Base-by-base conservation (phyloP, 2,888 invertebrate genomes). In the Venusia cambrica region DNA sequence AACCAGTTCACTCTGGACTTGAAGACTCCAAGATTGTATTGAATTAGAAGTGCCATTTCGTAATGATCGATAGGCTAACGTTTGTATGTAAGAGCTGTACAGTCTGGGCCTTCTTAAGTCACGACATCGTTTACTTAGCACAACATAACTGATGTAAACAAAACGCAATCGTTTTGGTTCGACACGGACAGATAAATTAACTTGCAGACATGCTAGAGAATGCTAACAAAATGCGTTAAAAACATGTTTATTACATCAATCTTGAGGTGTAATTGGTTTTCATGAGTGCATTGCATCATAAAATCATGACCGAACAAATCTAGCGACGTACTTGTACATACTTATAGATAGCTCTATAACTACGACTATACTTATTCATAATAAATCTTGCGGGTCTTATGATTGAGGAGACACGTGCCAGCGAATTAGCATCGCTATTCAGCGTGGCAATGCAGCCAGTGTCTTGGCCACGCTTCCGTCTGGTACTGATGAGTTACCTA, bases 121-220 rank as follows among this genome's bases (percentile, higher is more conserved):
- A 46, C 48, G 46, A 45, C 33, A 38, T 3, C 37, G 36, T 38
- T 29, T 44, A 26, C n/a, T n/a, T n/a, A n/a, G n/a, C n/a, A n/a
- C 29, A 45, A 35, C 11, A 22, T 20, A 29, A 40, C 16, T 10
- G 31, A 24, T 31, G 27, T 35, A 40, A 26, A 35, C 24, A 27
- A 30, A 24, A 14, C 6, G 7, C 20, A 20, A 14, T 25, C 12
- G 24, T 16, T 18, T 28, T 26, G 29, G 7, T 27, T 27, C 8
- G 31, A 27, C 7, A 18, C 26, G 9, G 21, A 22, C 11, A 37
- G 21, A 26, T 26, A 12, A 20, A 27, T 13, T 6, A 13, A 19
- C 18, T 17, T 16, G 13, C 11, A 7, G 26, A 20, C 15, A 13
- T 28, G 17, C 17, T 8, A 8, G 21, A 17, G 12, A 28, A 22